These are phyloP conservation scores for Pachypsylla venusta DNA, from an alignment of 1,140 invertebrate species.

Conservation along the genomic window DNA sequence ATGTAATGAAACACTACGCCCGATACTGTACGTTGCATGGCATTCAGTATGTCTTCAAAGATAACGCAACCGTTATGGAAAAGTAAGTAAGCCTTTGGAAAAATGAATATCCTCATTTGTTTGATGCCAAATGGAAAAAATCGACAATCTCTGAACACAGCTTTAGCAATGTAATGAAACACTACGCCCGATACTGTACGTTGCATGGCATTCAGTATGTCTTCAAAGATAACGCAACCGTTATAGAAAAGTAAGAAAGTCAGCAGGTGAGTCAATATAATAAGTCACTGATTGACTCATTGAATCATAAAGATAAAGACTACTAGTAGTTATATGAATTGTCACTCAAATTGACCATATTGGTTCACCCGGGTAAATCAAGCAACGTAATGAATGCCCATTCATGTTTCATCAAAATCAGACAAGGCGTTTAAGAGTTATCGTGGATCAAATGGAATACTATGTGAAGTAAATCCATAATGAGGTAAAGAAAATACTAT, in stretches of 20 bases:
- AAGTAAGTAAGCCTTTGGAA: conserved; percentile 17
- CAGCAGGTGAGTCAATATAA: too few species aligned
- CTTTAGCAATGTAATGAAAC: conserved; percentile 17
- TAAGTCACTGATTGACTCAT: too few species aligned
- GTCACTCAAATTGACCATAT: too few species aligned
- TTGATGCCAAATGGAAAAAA: background rate
- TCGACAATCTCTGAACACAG: background rate
- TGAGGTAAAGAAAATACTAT: too few species aligned
- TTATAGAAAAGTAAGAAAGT: conserved; percentile 23
- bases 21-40: conserved; percentile 23
- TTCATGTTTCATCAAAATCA: too few species aligned
- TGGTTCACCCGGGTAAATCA: too few species aligned
- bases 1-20: conserved; percentile 20
- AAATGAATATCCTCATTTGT: background rate
- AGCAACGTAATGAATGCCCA: too few species aligned
- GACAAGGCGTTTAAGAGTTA: too few species aligned
- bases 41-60: conserved; percentile 22
- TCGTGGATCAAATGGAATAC: too few species aligned
- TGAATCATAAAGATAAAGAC: too few species aligned
- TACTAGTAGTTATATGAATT: too few species aligned
- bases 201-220: conserved; percentile 24
- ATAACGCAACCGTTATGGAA: conserved; percentile 20
- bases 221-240: conserved; percentile 20
- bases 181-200: conserved; percentile 22
- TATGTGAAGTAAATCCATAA: too few species aligned